Evolutionary conservation across 2,797 vertebrate species (phyloP), one percentile per base, ranked within the genome.

Genomic region (Danio kyathit): DNA sequence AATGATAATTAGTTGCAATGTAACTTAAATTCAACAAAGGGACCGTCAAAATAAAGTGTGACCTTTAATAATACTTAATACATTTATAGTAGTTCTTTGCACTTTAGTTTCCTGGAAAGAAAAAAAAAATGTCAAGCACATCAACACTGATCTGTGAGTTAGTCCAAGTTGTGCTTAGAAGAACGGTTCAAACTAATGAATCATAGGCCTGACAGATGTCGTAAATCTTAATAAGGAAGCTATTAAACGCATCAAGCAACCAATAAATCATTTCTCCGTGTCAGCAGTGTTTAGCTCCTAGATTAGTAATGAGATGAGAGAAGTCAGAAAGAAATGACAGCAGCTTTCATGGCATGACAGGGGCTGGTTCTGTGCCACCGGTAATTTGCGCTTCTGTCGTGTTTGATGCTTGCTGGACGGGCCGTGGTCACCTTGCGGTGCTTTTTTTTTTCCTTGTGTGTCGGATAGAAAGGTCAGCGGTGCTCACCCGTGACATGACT

Each of bases 201-300:
- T 86, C 83, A 82, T 71, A 66, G 61, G 64, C 17, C 29, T 40
- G 81, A 61, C 81, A 76, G 83, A 83, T 81, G 82, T 83, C 76
- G 69, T 87, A 87, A 87, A 87, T 86, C 86, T 83, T 83, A 84
- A 87, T 85, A 86, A 86, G 83, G 83, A 85, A 83, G 76, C 83
- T 83, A 86, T 85, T 86, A 87, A 75, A 82, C 59, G 80, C 76
- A 82, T 87, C 67, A 84, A 85, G 85, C 80, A 77, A 86, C 83
- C 73, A 85, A 86, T 86, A 87, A 86, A 86, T 87, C 85, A 86
- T 54, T 59, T 74, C 70, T 74, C 66, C 61, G 43, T 74, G 79
- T 85, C 85, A 85, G 76, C 84, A 81, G 59, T 64, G 57, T 83
- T 86, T 85, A 86, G 78, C 70, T 71, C 79, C 6, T 81, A 64